Evolutionary conservation across 1,140 invertebrate genomes (phyloP).

Genomic region (Diorhabda carinulata): DNA sequence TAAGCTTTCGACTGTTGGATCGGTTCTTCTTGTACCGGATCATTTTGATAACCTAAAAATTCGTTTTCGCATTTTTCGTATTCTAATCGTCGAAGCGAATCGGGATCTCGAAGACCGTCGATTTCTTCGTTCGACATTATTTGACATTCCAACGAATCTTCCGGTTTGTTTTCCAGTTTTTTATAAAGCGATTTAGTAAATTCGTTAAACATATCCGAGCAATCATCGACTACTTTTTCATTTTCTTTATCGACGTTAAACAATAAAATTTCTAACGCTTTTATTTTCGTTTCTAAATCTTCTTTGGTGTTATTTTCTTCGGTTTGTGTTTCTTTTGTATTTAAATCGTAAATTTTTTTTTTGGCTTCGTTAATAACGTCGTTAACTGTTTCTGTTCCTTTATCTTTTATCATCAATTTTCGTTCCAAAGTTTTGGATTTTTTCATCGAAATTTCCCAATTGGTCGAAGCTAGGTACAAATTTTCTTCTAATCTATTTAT

Average conservation of each 20-base stretch:
- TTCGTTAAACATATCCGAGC: slow-evolving; percentile 41
- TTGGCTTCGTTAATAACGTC: slow-evolving; percentile 21
- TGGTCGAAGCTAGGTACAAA: slow-evolving; percentile 7
- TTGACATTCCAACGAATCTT: slow-evolving; percentile 28
- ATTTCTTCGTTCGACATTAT: slow-evolving; percentile 25
- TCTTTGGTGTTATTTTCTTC: slow-evolving; percentile 28
- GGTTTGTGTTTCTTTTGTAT: slow-evolving; percentile 15
- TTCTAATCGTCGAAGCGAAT: slow-evolving; percentile 31
- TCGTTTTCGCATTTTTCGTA: slow-evolving; percentile 26
- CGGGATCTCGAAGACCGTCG: slow-evolving; percentile 20
- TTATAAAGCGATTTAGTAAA: slow-evolving; percentile 38
- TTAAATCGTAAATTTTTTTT: slow-evolving; percentile 4
- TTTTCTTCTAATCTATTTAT: slow-evolving; percentile 40
- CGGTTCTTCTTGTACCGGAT: slow-evolving; percentile 48
- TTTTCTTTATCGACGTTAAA: slow-evolving; percentile 44
- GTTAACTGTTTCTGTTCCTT: slow-evolving; percentile 26
- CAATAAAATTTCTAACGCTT: slow-evolving; percentile 45
- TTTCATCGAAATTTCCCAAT: slow-evolving; percentile 1
- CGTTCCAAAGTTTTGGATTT: slow-evolving; percentile 7
- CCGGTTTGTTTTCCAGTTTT: slow-evolving; percentile 10
- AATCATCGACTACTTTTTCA: slow-evolving; percentile 37
- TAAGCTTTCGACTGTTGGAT: slow-evolving; percentile 44
- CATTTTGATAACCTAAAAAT: slow-evolving; percentile 22
- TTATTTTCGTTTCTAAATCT: slow-evolving; percentile 42
- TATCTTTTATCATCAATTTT: slow-evolving; percentile 12